phyloP scores from a whole-genome alignment of 2,888 invertebrate genomes.

The Aproaerema taeniolella region DNA sequence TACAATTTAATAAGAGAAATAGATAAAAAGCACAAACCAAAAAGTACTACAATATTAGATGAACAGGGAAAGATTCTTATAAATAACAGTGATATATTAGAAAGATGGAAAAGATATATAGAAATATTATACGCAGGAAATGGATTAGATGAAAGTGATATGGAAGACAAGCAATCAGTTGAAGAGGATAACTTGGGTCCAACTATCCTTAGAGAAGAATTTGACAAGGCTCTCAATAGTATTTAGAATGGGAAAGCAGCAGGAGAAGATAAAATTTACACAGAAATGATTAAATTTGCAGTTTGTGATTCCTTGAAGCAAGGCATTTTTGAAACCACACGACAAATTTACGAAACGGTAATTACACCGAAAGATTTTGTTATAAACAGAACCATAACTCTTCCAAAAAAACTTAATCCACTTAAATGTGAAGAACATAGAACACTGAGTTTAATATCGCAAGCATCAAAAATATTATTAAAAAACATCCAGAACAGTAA shows the following conservation, averaged over 20 bases:
- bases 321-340: not conserved
- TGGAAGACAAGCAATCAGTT: not conserved
- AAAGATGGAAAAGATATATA: not conserved
- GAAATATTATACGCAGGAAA: not conserved
- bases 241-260: constrained; percentile 10
- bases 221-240: constrained; percentile 1
- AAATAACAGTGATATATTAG: not conserved
- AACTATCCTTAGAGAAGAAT: constrained; percentile 1
- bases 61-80: not conserved
- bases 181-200: not conserved
- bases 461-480: not conserved
- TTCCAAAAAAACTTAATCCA: constrained; percentile 6
- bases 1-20: constrained; percentile 5
- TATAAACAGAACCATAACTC: not conserved
- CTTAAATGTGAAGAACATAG: too few species aligned
- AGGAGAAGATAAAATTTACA: constrained; percentile 5
- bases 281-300: constrained; percentile 5
- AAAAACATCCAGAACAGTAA: constrained; percentile 1
- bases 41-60: not conserved
- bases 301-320: not conserved
- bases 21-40: constrained; percentile 1
- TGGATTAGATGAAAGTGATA: not conserved
- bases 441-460: constrained; percentile 1
- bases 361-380: constrained; percentile 4
- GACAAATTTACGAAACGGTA: constrained; percentile 1